A percentile compares a stretch with the other conserved stretches of the same genome.
These are phyloP conservation scores for Drosophila bunnanda DNA, from an alignment of 2,888 invertebrate species.

Conservation along the genomic window DNA sequence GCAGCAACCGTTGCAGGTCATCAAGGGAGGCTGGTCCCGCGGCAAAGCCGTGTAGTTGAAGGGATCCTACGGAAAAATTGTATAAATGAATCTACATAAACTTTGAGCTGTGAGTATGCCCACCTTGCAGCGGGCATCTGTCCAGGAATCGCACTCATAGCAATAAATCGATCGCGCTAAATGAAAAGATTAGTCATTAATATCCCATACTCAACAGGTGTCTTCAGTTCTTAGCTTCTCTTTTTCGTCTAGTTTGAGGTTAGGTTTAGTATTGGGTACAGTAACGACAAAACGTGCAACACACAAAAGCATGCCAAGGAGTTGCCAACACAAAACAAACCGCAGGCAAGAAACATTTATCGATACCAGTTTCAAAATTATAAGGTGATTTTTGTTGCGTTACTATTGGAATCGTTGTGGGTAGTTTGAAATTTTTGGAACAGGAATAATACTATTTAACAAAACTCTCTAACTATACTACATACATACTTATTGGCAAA, in stretches of 20 bases:
- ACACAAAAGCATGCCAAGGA: constrained; percentile 22
- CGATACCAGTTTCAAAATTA: constrained; percentile 12
- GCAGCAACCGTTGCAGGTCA: constrained; percentile 96
- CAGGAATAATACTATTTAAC: background rate
- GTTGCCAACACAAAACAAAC: constrained; percentile 29
- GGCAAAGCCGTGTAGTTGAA: constrained; percentile 96
- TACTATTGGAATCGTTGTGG: constrained; percentile 5
- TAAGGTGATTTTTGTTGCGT: constrained; percentile 8
- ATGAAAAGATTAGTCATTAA: constrained; percentile 23
- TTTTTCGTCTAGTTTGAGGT: constrained; percentile 29
- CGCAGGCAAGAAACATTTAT: constrained; percentile 25
- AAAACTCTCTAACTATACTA: background rate
- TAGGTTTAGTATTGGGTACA: constrained; percentile 26
- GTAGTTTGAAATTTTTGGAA: background rate
- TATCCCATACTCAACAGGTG: background rate
- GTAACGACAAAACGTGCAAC: constrained; percentile 31
- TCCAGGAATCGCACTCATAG: constrained; percentile 97
- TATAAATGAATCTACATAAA: constrained; percentile 67
- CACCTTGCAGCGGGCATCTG: constrained; percentile 92
- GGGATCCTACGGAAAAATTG: constrained; percentile 87
- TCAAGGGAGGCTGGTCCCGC: constrained; percentile 93
- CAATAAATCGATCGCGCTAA: constrained; percentile 95
- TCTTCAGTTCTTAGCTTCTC: constrained; percentile 13
- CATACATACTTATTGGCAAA: constrained; percentile 1
- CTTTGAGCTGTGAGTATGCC: constrained; percentile 91